A percentile compares a stretch with the other conserved stretches of the same genome.
phyloP scores from a whole-genome alignment of 2,113 vertebrate genomes.

The Ammodytes dubius region DNA sequence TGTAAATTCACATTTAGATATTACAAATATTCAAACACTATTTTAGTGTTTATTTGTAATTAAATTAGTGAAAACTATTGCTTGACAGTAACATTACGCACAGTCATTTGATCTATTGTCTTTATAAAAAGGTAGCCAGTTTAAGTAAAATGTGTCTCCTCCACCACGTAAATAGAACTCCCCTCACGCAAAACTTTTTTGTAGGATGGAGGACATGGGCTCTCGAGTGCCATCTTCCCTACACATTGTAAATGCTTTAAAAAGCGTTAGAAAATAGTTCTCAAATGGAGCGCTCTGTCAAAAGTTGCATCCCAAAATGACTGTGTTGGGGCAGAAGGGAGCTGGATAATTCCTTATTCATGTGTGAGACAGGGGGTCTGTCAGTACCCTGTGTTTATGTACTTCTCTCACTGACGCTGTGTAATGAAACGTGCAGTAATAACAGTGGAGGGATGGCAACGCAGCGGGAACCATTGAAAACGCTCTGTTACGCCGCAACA shows the following conservation, averaged over 20 bases:
- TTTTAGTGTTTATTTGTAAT: too few species aligned
- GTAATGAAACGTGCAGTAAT: constrained; percentile 80
- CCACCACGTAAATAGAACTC: background rate
- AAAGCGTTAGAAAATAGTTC: constrained; percentile 17
- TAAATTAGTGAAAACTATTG: too few species aligned
- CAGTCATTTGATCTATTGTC: background rate
- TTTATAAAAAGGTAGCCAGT: background rate
- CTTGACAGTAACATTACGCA: background rate
- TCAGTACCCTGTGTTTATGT: constrained; percentile 78
- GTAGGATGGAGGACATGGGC: background rate
- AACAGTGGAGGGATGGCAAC: constrained; percentile 77
- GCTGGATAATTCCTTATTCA: constrained; percentile 69
- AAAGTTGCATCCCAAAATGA: constrained; percentile 45
- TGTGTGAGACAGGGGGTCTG: constrained; percentile 67
- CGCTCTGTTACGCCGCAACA: constrained; percentile 55
- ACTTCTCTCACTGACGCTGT: constrained; percentile 72
- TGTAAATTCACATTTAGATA: too few species aligned
- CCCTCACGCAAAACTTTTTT: background rate
- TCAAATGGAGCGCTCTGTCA: constrained; percentile 27
- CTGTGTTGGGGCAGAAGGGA: constrained; percentile 30
- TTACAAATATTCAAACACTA: too few species aligned
- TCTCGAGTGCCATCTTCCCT: background rate
- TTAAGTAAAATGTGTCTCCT: background rate
- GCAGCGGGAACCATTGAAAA: constrained; percentile 76
- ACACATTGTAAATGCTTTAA: background rate